Evolutionary conservation across 35 echinoderm and acorn worm genomes (phyloP), one percentile per base, ranked within the genome.

Genomic region (Ophiothrix spiculata): DNA sequence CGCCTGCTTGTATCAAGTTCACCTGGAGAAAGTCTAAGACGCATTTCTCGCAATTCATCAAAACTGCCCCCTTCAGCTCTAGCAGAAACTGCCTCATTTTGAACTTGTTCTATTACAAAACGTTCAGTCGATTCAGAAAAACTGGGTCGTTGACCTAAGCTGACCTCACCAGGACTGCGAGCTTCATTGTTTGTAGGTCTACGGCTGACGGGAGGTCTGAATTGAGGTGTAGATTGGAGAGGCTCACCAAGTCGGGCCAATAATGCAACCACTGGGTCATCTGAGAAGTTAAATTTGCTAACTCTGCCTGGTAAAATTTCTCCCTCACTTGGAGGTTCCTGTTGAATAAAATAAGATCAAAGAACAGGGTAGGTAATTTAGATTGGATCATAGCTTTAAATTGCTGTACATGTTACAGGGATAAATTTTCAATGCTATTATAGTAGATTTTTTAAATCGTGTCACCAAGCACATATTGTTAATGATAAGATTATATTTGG

Each of bases 191-290:
- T 83, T 15, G 40, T 74, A 74, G 42, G 56, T 32, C 39, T 77
- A 35, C n/a, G 80, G 29, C 75, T 49, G 0, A 81, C 80, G 0
- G 35, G 79, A 13, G n/a, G 78, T 75, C 14, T 83, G 82, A 37
- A 38, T 33, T 17, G 14, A 33, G 77, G 77, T 35, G 81, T 36
- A 14, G 81, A 60, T 8, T 64, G 45, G 10, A 35, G 81, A 2
- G 32, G 46, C 35, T 94, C 81, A 34, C 84, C 87, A 8, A 94
- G 82, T 16, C 77, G 81, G 40, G 92, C 77, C 40, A 99, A 74
- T 25, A 99, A 41, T 33, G 96, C 86, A 4, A 99, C 88, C 38
- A 94, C 83, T 32, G 96, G 96, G 79, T 99, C 96, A n/a, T 89
- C 23, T 12, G 81, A 86, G 39, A 80, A 79, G 32, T 86, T 81